Percentiles rank a stretch among this genome's conserved stretches.
Conservation (phyloP, 1,140 invertebrate genomes). For the Alviniconcha marisindica region DNA sequence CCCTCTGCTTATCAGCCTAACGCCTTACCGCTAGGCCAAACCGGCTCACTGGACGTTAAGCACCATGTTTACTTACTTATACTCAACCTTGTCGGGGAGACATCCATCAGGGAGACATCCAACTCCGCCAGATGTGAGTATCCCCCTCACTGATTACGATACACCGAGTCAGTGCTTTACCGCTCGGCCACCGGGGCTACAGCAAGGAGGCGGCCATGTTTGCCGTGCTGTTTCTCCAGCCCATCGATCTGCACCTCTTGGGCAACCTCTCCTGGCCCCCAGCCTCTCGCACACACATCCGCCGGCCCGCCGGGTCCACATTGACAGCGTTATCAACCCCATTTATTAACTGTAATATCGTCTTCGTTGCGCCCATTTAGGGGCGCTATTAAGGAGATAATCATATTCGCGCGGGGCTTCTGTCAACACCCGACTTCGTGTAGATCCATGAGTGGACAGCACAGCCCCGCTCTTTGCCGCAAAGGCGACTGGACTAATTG, state of each 20-base stretch:
- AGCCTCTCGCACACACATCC: conserved; percentile 7
- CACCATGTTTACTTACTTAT: no score
- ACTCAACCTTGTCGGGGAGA: no score
- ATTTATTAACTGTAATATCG: conserved; percentile 40
- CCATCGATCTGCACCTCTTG: background rate
- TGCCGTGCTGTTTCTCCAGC: background rate
- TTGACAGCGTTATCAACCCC: conserved; percentile 18
- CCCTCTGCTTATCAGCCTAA: no score
- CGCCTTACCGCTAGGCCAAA: no score
- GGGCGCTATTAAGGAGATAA: conserved; percentile 38
- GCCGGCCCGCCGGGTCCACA: conserved; percentile 9
- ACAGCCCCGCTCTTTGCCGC: background rate
- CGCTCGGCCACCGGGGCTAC: background rate
- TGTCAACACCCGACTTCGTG: conserved; percentile 29
- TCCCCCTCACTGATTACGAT: no score
- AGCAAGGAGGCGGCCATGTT: no score
- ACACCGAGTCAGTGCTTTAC: no score
- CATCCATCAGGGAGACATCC: no score
- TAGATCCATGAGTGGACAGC: conserved; percentile 8
- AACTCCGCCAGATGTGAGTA: no score
- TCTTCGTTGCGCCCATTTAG: conserved; percentile 27
- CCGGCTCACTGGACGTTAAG: no score
- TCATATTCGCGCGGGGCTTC: conserved; percentile 39
- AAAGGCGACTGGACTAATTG: conserved; percentile 27
- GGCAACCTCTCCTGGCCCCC: background rate